Evolutionary conservation across 2,797 vertebrate species (phyloP), one percentile per base, ranked within the genome.

Genomic region (Periophthalmus magnuspinnatus): DNA sequence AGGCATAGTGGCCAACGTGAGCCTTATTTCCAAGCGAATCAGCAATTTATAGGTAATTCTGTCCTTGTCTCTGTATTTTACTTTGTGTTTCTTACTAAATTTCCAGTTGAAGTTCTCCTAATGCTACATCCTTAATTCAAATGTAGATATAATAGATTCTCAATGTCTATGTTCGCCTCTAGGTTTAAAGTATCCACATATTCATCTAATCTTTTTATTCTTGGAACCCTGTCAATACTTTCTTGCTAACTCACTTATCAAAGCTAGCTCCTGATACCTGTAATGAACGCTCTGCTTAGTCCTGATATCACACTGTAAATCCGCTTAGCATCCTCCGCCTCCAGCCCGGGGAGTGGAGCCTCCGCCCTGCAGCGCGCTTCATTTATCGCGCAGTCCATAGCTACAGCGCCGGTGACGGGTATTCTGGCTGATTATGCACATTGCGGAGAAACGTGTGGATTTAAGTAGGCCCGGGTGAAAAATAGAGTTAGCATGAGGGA

Each of bases 301-400:
- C 59, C 82, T 81, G 86, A 91, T 90, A 90, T 75, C 65, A 58
- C 41, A 64, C 70, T 70, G 56, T 80, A 89, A 91, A 91, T 91
- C 88, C 77, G 74, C 85, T 90, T 88, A 86, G 72, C 74, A 79
- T 84, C 60, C 60, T 67, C 52, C 52, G 72, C n/a, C 22, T 75
- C 73, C 72, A 80, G 72, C 74, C 59, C 72, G 63, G 70, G 83
- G 78, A 72, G 50, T 47, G 65, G 17, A 52, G 21, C 32, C 68
- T 69, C 67, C 68, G 5, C 19, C 47, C 66, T 78, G 21, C 52
- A 63, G 48, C 60, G 21, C 69, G 32, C 79, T 72, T 61, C n/a
- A 48, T 68, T 57, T 75, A 52, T 52, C 22, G 58, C 56, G 58
- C 10, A 60, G 48, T 69, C 68, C 22, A 33, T 24, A 50, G 72